phyloP scores from a whole-genome alignment of 1,140 invertebrate genomes.

The Drosophila elegans region DNA sequence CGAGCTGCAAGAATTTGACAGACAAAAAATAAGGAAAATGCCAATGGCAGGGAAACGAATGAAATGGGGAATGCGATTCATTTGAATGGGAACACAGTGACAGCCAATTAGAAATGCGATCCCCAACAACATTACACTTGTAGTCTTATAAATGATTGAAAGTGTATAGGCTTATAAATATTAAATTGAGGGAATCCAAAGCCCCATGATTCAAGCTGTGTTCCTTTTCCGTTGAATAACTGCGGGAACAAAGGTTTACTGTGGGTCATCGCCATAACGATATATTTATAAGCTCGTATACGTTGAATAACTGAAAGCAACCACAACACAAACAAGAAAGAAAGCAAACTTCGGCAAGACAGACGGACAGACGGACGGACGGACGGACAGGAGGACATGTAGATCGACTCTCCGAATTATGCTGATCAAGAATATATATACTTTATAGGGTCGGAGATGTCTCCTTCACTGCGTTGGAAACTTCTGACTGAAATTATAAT shows the following conservation, averaged over 20 bases:
- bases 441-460: too few relatives aligned
- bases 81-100: conserved; percentile 5
- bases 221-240: too few relatives aligned
- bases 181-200: not conserved
- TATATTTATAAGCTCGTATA: not conserved
- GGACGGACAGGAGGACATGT: too few relatives aligned
- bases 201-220: too few relatives aligned
- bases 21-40: not conserved
- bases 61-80: conserved; percentile 7
- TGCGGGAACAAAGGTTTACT: too few relatives aligned
- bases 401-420: too few relatives aligned
- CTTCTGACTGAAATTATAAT: too few relatives aligned
- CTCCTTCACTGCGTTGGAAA: too few relatives aligned
- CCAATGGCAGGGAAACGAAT: not conserved
- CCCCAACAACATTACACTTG: not conserved
- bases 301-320: not conserved
- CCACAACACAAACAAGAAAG: too few relatives aligned
- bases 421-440: too few relatives aligned
- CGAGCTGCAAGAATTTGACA: conserved; percentile 13
- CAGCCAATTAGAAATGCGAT: conserved; percentile 9
- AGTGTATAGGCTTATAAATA: not conserved
- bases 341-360: too few relatives aligned
- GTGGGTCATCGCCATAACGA: not conserved
- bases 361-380: too few relatives aligned
- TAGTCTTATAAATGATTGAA: not conserved